Evolutionary conservation across 2,797 vertebrate species (phyloP).

Genomic region (Melopsittacus undulatus): DNA sequence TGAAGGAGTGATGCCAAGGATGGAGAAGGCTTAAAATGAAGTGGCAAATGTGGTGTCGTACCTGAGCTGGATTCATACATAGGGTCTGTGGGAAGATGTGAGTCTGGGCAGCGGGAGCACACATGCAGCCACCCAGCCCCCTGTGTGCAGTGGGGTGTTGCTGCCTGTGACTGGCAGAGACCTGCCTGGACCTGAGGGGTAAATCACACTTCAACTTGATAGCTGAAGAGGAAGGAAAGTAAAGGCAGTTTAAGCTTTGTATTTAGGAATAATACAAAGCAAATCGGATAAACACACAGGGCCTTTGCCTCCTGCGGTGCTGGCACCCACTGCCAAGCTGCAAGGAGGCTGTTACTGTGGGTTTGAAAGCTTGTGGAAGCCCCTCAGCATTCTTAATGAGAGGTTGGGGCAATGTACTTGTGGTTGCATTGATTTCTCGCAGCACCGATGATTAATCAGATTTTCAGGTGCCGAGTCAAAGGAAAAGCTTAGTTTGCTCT

Average conservation of each 20-base stretch:
- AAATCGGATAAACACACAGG: neutral
- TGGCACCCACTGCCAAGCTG: neutral
- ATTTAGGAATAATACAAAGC: neutral
- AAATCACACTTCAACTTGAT: neutral
- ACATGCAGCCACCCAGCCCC: neutral
- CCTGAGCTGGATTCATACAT: accelerated
- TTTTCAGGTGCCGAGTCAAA: neutral
- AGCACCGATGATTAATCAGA: neutral
- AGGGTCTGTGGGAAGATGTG: neutral
- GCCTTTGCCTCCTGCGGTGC: neutral
- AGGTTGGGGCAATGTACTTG: neutral
- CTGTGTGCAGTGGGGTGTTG: neutral
- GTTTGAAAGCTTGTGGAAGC: neutral
- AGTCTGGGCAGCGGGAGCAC: accelerated
- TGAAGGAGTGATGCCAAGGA: neutral
- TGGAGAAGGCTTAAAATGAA: neutral
- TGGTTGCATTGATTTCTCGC: neutral
- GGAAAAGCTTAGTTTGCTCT: neutral
- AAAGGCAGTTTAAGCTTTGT: neutral
- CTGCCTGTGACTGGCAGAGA: neutral
- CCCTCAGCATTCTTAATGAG: neutral
- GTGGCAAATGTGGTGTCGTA: neutral
- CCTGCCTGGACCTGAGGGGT: neutral
- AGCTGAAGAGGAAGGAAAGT: too few species aligned
- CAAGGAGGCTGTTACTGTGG: neutral